Evolutionary conservation across 2,888 invertebrate species (phyloP).

Genomic region (Nephrotoma guestfalica): DNA sequence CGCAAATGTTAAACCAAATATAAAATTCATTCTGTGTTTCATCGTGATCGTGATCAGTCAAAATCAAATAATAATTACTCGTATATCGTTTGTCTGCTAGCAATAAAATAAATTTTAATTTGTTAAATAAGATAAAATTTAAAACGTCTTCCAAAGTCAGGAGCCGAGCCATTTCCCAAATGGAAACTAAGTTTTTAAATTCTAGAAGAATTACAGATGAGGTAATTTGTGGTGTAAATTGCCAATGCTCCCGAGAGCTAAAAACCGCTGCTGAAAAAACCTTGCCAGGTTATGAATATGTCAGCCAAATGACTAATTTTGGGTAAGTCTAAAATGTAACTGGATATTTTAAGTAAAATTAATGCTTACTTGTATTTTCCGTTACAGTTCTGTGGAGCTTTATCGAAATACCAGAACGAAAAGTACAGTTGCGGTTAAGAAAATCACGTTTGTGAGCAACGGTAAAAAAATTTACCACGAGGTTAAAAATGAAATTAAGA

Average conservation of each 20-base stretch:
- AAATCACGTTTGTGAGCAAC: background rate
- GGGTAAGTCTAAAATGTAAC: background rate
- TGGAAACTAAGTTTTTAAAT: background rate
- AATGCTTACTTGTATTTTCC: background rate
- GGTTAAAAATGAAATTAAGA: slow-evolving; percentile 18
- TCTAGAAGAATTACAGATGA: background rate
- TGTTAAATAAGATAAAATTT: too few relatives aligned
- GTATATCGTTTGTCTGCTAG: too few relatives aligned
- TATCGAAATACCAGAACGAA: background rate
- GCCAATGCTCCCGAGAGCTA: background rate
- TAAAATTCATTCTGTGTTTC: too few relatives aligned
- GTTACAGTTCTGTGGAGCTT: background rate
- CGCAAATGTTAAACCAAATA: too few relatives aligned
- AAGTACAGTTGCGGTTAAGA: background rate
- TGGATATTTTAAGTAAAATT: too few relatives aligned
- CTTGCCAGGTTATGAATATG: background rate
- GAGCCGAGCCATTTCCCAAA: too few relatives aligned
- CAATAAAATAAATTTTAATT: too few relatives aligned
- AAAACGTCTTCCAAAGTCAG: too few relatives aligned
- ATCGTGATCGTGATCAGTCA: too few relatives aligned
- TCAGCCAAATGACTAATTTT: background rate
- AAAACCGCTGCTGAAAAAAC: background rate
- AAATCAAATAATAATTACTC: too few relatives aligned
- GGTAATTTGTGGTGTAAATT: background rate
- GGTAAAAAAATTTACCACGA: background rate